Evolutionary conservation across 2,888 invertebrate genomes (phyloP), one percentile per base, ranked within the genome.

Genomic region (Heteromurus nitidus): DNA sequence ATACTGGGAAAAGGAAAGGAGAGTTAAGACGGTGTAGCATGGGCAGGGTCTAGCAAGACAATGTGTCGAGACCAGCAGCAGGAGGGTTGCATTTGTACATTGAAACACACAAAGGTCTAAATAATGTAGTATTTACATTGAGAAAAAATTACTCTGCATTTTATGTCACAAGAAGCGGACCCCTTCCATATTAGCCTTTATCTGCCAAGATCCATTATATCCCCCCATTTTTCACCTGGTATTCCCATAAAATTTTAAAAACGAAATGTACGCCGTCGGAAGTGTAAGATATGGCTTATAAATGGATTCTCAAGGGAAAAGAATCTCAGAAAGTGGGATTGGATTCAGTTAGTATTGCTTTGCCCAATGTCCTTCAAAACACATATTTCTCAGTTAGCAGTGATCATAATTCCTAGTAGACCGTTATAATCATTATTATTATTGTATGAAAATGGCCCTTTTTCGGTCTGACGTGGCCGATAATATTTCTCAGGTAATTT

Each of bases 401-500:
- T 47, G 47, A 36, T 64, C 64, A 60, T 64, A 73, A 64, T 62
- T 72, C 22, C 31, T 50, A 31, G n/a, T 64, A 44, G n/a, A n/a
- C 24, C n/a, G 55, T 58, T 65, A 65, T 58, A 58, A 67, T 50
- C 24, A 73, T 47, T 30, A 62, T 74, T 74, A 65, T 74, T 74
- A 74, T 73, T 47, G 16, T 24, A 67, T 22, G 42, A 42, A 53
- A 67, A 36, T 67, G 55, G 55, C 26, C 50, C 42, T 42, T 18
- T 62, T 47, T 36, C 30, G 18, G 42, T 58, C 62, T 50, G 31
- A 50, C 73, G 53, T 30, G 64, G 65, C 11, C 31, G 75, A 67
- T 75, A 73, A 73, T 64, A 73, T 67, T 67, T 75, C 20, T 65
- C 65, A 65, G 67, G 67, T 75, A 75, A 75, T 75, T 75, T 75